Evolutionary conservation across 2,888 invertebrate species (phyloP), one percentile per base, ranked within the genome.

Genomic region (Cybosia mesomella): DNA sequence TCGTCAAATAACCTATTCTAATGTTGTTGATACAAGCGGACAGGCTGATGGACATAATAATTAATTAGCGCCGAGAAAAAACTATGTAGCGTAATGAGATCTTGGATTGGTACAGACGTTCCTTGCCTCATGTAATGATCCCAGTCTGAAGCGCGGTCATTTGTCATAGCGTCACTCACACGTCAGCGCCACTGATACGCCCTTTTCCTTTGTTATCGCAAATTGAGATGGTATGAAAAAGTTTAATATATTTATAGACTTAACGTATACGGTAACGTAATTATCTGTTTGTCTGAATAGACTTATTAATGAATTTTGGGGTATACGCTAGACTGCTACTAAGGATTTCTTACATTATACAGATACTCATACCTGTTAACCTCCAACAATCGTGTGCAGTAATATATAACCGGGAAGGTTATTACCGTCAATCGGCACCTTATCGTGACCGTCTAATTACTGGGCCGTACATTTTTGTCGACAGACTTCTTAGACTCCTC

Each of bases 81-180:
- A 74, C 78, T 74, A 75, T 76, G 76, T 70, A 69, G 55, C 43
- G 64, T 79, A 80, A 79, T 80, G 75, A 76, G 79, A 72, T 79
- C 59, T 75, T 65, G 49, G 73, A 76, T 69, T 67, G 62, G 72
- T 70, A 76, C 61, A 61, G 66, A 32, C 74, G 68, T 73, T 73
- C 69, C 75, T 76, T 64, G 58, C 68, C 64, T 63, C 59, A 57
- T 76, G 75, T 74, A 80, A 85, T 86, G 85, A 89, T 85, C 82
- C 80, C 77, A 79, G 83, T 22, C 79, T 78, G 89, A 85, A 84
- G 79, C 68, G 67, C 73, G 85, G 83, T 90, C 91, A 91, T 93
- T 92, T 92, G 92, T 93, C 93, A 91, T 88, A 87, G 80, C 85
- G 91, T 91, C 93, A 90, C 85, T 90, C 89, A 85, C 82, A 72